Base-by-base conservation (phyloP, 2,888 invertebrate genomes). In the Helobdella robusta region DNA sequence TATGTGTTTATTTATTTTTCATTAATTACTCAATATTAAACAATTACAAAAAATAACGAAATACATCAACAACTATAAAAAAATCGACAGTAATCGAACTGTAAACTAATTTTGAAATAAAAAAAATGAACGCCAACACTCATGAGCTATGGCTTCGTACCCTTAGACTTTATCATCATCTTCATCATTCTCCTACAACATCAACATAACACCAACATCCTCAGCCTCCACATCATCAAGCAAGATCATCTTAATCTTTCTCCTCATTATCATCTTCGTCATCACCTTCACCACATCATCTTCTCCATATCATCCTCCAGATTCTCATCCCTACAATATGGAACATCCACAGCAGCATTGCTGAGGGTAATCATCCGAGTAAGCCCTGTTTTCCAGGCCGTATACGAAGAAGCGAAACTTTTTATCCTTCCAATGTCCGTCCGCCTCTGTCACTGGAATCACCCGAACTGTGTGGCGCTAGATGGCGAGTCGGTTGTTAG, bases 291-390 rank as follows among this genome's bases (percentile, higher is more conserved):
- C 50, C 8, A 50, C 50, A 50, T 25, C 50, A 50, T 50, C 20
- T 25, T 15, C 44, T n/a, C 44, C 44, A 40, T n/a, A n/a, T n/a
- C 44, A 23, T 11, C 23, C 15, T 11, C 15, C 15, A 32, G 11
- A 18, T n/a, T 8, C n/a, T 11, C 58, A 28, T 8, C 50, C 35
- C 15, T 64, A 64, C 20, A 66, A 1, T 32, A 66, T 11, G 40
- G 54, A 40, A 30, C 66, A 66, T 11, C 66, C 66, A 15, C 67
- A 67, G 36, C 67, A 67, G 44, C 74, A 74, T 40, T 73, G 71
- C 32, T 75, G 74, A 0, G 73, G 74, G 56, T 74, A 73, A 35
- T 73, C 72, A 0, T 71, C 70, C n/a, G 70, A 67, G 64, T 73
- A 67, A 8, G 73, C 74, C 15, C 65, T 68, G 30, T 40, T 52